Evolutionary conservation across 1,140 invertebrate species (phyloP), one percentile per base, ranked within the genome.

Genomic region (Pararge aegeria): DNA sequence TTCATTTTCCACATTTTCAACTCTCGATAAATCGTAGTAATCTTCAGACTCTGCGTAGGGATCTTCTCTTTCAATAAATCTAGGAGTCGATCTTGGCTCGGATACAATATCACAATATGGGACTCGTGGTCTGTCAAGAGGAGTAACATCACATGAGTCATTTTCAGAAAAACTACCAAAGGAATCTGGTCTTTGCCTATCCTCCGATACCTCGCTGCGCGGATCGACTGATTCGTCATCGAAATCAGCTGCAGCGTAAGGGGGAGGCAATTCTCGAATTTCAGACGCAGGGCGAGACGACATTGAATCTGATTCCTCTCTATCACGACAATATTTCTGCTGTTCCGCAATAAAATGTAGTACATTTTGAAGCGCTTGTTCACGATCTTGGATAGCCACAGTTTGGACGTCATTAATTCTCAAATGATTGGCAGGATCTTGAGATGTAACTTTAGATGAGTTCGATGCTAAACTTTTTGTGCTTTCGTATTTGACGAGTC

Each of bases 401-500:
- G 82, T 75, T 68, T 90, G 88, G 5, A 89, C 82, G 49, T 91
- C 90, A 18, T 88, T 81, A 49, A 89, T 76, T 71, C 87, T 69
- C 30, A 88, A 73, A 64, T 87, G 80, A 66, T 54, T 83, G 29
- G 70, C 79, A 6, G 82, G 75, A 57, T 87, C 90, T 60, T 90
- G 90, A 12, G 90, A 85, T 0, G 91, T 86, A 13, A 92, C 73
- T 73, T 92, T 91, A 18, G 94, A 95, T 15, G 94, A 95, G 55
- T 93, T 94, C 6, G 94, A 94, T n/a, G 94, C 94, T 71, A 95
- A 87, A 78, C 94, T 95, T 76, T 94, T 95, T 55, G 93, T 94
- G 78, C 94, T 95, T 83, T 95, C 95, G 72, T 95, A 95, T 83
- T 95, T 95, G 27, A 95, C 95, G 49, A 96, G 91, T 20, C 94